These are phyloP conservation scores for Horisme vitalbata DNA, from an alignment of 2,888 invertebrate genomes.

Conservation along the genomic window DNA sequence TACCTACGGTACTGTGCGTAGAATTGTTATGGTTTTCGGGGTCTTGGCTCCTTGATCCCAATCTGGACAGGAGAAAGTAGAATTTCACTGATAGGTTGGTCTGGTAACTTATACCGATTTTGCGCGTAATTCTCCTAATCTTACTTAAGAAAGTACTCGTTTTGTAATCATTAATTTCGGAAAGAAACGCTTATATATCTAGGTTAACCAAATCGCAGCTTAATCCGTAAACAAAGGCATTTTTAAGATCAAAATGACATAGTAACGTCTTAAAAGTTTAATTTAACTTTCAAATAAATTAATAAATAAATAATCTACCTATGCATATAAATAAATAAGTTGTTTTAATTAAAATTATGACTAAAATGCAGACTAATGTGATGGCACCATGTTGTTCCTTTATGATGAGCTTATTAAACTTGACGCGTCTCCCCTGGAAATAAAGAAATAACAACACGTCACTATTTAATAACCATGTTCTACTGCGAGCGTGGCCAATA, in stretches of 20 bases:
- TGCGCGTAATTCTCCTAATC: background rate
- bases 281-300: constrained; percentile 15
- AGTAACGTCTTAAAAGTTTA: too few species aligned
- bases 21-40: constrained; percentile 50
- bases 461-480: too few species aligned
- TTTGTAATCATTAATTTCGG: too few species aligned
- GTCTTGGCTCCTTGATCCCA: constrained; percentile 58
- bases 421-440: constrained; percentile 45
- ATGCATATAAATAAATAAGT: constrained; percentile 41
- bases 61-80: constrained; percentile 65
- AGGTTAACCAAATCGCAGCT: too few species aligned
- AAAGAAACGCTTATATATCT: too few species aligned
- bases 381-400: constrained; percentile 51
- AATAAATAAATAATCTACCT: constrained; percentile 37
- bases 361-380: constrained; percentile 52
- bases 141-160: background rate
- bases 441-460: constrained; percentile 9
- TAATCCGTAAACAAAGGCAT: too few species aligned
- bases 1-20: constrained; percentile 58
- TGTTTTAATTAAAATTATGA: constrained; percentile 36
- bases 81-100: constrained; percentile 50
- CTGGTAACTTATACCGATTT: background rate
- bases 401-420: constrained; percentile 20
- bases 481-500: too few species aligned
- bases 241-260: too few species aligned